Evolutionary conservation across 2,888 invertebrate genomes (phyloP).

Genomic region (Nemapogon koenigi): DNA sequence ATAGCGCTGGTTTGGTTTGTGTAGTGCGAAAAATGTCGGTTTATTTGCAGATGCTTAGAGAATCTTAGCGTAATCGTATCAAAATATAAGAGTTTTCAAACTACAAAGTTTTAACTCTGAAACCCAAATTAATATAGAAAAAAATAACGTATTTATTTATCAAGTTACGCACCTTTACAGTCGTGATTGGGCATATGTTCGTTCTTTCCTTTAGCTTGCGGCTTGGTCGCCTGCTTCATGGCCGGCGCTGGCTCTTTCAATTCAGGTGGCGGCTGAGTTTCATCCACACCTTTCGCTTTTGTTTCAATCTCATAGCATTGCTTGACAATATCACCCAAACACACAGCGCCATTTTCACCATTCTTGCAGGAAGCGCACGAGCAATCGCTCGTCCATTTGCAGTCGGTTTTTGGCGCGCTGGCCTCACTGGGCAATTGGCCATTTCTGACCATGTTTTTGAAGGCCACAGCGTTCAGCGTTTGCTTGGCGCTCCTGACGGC

Average conservation of each 20-base stretch:
- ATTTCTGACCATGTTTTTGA: constrained; percentile 37
- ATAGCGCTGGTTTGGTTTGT: too few relatives aligned
- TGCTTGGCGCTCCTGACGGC: constrained; percentile 46
- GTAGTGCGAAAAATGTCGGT: too few relatives aligned
- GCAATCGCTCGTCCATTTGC: constrained; percentile 53
- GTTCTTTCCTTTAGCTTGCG: too few relatives aligned
- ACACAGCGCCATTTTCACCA: constrained; percentile 24
- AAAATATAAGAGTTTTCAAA: too few relatives aligned
- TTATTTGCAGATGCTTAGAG: too few relatives aligned
- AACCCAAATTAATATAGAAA: too few relatives aligned
- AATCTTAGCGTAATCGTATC: too few relatives aligned
- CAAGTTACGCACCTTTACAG: too few relatives aligned
- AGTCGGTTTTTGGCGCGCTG: constrained; percentile 43
- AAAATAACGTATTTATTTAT: too few relatives aligned
- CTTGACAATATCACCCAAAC: constrained; percentile 35
- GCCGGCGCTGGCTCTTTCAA: constrained; percentile 25
- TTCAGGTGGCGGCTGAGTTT: constrained; percentile 27
- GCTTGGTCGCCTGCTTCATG: constrained; percentile 21
- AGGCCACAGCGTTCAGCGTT: constrained; percentile 44
- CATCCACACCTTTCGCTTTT: constrained; percentile 20
- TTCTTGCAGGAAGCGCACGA: constrained; percentile 38
- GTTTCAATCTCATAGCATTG: constrained; percentile 29
- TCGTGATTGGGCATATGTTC: too few relatives aligned
- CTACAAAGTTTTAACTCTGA: too few relatives aligned
- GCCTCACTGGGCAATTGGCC: constrained; percentile 44